Conservation (phyloP, 2,888 invertebrate genomes). For the Dysmachus trigonus region DNA sequence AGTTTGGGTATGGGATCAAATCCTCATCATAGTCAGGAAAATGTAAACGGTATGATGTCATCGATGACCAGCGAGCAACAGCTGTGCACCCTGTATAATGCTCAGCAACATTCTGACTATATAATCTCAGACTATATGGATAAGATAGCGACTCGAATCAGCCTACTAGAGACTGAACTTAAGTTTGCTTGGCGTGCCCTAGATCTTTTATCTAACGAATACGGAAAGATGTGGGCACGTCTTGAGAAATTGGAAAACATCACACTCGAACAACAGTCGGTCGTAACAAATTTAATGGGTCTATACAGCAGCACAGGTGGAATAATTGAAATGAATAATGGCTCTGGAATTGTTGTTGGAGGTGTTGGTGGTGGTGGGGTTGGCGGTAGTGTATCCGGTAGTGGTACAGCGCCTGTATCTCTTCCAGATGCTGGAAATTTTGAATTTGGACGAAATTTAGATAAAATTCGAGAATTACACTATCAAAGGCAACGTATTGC, state of each 20-base stretch:
- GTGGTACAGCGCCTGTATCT: not conserved
- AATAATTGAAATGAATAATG: not conserved
- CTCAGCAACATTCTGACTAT: constrained; percentile 73
- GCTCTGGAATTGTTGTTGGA: not conserved
- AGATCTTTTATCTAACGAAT: constrained; percentile 89
- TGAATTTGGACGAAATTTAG: not conserved
- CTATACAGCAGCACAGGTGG: constrained; percentile 55
- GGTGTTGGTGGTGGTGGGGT: not conserved
- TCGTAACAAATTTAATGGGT: constrained; percentile 82
- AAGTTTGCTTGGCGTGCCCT: constrained; percentile 93
- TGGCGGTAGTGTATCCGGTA: not conserved
- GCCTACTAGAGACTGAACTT: constrained; percentile 87
- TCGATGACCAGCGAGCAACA: constrained; percentile 60
- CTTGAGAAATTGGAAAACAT: constrained; percentile 88
- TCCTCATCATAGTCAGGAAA: not conserved
- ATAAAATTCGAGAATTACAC: constrained; percentile 36
- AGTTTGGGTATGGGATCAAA: not conserved
- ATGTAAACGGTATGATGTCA: constrained; percentile 41
- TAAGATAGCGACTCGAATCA: constrained; percentile 84
- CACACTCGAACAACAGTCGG: constrained; percentile 88
- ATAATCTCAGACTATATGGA: constrained; percentile 93
- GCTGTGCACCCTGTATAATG: constrained; percentile 58
- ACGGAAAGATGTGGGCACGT: constrained; percentile 93
- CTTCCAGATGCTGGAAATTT: not conserved
- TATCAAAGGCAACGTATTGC: constrained; percentile 16